Evolutionary conservation across 2,797 vertebrate species (phyloP).

Genomic region (Chiloscyllium punctatum): DNA sequence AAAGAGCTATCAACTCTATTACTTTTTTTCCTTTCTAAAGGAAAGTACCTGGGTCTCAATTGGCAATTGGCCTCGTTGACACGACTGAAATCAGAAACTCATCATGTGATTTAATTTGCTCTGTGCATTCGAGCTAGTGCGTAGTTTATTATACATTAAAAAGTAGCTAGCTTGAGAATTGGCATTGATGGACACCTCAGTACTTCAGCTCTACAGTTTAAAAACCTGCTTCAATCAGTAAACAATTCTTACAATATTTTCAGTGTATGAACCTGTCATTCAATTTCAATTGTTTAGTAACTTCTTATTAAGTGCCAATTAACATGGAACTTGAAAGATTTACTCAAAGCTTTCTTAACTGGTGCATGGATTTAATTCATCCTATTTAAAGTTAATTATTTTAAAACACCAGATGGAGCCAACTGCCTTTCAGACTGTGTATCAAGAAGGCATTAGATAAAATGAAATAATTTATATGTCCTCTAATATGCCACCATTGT

Average conservation of each 20-base stretch:
- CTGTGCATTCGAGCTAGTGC: not conserved
- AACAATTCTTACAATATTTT: not conserved
- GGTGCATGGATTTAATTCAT: not conserved
- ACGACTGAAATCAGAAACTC: conserved; percentile 15
- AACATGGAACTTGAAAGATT: not conserved
- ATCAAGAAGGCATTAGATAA: not conserved
- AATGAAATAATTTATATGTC: not conserved
- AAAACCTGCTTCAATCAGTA: not conserved
- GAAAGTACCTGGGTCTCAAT: not conserved
- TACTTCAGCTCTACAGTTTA: not conserved
- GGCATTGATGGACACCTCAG: not conserved
- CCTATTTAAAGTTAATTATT: not conserved
- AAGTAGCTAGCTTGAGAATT: not conserved
- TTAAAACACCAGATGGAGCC: not conserved
- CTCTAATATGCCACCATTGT: not conserved
- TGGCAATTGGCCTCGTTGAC: not conserved
- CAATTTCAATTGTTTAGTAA: not conserved
- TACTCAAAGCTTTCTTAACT: not conserved
- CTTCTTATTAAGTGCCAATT: not conserved
- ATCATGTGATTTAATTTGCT: conserved; percentile 28
- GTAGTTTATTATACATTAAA: conserved; percentile 4
- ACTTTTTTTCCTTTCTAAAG: not conserved
- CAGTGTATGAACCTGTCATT: not conserved
- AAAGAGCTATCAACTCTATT: conserved; percentile 26
- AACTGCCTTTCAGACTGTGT: not conserved